These are phyloP conservation scores for Diachasma alloeum DNA, from an alignment of 1,140 invertebrate species.

Conservation along the genomic window DNA sequence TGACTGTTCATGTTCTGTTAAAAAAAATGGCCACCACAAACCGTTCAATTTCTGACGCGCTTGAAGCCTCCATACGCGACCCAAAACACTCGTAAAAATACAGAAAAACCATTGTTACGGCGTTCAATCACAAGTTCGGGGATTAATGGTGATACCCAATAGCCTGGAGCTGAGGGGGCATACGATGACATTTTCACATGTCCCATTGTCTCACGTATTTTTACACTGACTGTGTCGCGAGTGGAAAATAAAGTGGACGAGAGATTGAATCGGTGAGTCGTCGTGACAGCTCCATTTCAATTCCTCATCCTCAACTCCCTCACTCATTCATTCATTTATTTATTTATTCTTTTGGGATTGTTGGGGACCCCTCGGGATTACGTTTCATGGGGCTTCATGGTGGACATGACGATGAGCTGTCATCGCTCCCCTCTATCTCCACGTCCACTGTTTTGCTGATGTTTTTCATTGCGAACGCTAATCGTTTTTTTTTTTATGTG, in stretches of 20 bases:
- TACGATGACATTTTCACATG: constrained; percentile 26
- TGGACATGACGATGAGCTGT: neutral
- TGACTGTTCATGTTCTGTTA: neutral
- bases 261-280: constrained; percentile 27
- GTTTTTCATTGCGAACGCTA: no score
- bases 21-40: constrained; percentile 29
- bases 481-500: neutral
- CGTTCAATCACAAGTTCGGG: neutral
- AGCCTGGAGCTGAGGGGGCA: constrained; percentile 6
- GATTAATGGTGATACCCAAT: neutral
- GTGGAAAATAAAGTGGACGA: constrained; percentile 16
- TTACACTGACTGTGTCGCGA: constrained; percentile 23
- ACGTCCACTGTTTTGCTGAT: neutral
- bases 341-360: neutral
- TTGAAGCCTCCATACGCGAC: constrained; percentile 27
- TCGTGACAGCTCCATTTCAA: neutral
- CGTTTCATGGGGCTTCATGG: neutral
- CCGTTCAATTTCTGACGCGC: constrained; percentile 35
- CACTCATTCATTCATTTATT: neutral
- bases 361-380: no score
- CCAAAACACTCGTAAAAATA: constrained; percentile 16
- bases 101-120: constrained; percentile 20
- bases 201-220: constrained; percentile 21
- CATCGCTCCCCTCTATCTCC: neutral
- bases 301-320: no score